Base-by-base conservation (phyloP, 2,113 vertebrate genomes). In the Tringa solitaria region DNA sequence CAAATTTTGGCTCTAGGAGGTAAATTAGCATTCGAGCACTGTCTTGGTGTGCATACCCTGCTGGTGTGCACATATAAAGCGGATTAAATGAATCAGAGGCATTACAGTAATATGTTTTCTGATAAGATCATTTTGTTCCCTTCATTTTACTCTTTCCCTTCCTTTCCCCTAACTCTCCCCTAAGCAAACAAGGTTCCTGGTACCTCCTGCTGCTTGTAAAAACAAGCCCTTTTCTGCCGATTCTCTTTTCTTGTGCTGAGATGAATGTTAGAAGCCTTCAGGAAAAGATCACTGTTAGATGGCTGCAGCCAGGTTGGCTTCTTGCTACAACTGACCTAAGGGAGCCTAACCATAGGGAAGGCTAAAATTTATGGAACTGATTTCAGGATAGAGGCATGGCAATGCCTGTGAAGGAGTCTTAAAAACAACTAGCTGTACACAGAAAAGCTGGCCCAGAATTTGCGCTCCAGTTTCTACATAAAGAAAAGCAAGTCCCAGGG, bases 1-100 rank as follows among this genome's bases (percentile, higher is more conserved):
- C 79, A 80, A 8, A 68, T 41, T 37, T 67, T 43, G 39, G 37
- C 57, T 63, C 27, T 30, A n/a, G 35, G 18, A 94, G 77, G 46
- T 33, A 15, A 75, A 78, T 0, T 46, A n/a, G 51, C 60, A 70
- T 21, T 45, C 2, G 1, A 33, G 16, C 1, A 0, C 70, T n/a
- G 37, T 18, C 9, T 4, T 23, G 28, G 21, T 32, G 13, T 16
- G 35, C 17, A 14, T 24, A 30, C 23, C 6, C 4, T 51, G 54
- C 50, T 60, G 26, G 7, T 24, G 23, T 27, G 45, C 57, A 43
- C 50, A 53, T 10, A 12, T 8, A 10, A 27, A 54, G 32, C 1
- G 3, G 39, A 33, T 77, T 3, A 65, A 53, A 46, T 79, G 7
- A 95, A 43, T 84, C 67, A 76, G 18, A 87, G 26, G 19, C 8